Percentiles rank a stretch among this genome's conserved stretches.
Conservation (phyloP, 1,140 invertebrate genomes). For the Tribolium madens region DNA sequence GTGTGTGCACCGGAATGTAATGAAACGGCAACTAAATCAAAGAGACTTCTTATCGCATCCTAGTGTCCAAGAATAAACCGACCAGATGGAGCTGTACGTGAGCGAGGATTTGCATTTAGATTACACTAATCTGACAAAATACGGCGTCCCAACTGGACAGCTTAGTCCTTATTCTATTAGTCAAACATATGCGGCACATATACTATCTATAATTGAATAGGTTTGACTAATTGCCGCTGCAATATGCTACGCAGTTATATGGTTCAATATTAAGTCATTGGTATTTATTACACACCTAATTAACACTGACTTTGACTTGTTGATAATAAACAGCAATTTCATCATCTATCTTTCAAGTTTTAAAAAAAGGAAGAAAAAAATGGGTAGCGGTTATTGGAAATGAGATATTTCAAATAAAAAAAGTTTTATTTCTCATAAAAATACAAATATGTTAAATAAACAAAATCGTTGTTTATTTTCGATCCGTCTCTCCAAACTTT, state of each 20-base stretch:
- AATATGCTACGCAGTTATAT: slow-evolving; percentile 1
- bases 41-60: slow-evolving; percentile 27
- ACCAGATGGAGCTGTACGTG: slow-evolving; percentile 28
- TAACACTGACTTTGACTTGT: not conserved
- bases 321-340: too few relatives aligned
- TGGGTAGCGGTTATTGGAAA: not conserved
- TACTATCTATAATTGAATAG: slow-evolving; percentile 20
- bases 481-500: not conserved
- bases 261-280: slow-evolving; percentile 18
- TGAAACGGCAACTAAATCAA: slow-evolving; percentile 18
- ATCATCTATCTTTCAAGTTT: too few relatives aligned
- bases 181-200: slow-evolving; percentile 19
- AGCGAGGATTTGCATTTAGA: slow-evolving; percentile 34
- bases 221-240: slow-evolving; percentile 11
- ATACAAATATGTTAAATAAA: not conserved
- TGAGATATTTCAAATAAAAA: not conserved
- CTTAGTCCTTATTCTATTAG: slow-evolving; percentile 37
- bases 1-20: slow-evolving; percentile 9
- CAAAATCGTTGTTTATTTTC: not conserved
- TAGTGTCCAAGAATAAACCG: slow-evolving; percentile 22
- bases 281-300: slow-evolving; percentile 8
- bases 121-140: slow-evolving; percentile 34
- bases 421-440: not conserved
- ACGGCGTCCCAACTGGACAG: slow-evolving; percentile 31
- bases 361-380: too few relatives aligned